Base-by-base conservation (phyloP, 2,888 invertebrate genomes). In the Eupithecia subfuscata region DNA sequence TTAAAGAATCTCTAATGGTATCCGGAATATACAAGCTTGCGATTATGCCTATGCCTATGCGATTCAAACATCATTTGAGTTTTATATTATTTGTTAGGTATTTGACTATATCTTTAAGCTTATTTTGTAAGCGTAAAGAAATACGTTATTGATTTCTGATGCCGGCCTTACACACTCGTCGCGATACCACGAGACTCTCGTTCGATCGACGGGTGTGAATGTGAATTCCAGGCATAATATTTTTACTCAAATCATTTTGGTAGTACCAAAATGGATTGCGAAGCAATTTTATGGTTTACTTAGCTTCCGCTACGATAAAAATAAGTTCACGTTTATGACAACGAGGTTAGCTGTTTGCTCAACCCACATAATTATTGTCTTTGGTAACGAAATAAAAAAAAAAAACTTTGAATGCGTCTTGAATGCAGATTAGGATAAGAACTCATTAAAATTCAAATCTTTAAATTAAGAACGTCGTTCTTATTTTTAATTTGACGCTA, bases 1-100 rank as follows among this genome's bases (percentile, higher is more conserved):
- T 90, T 94, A 92, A 91, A 95, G 92, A 88, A 90, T 85, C 92
- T 94, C 78, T 94, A 90, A 94, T 82, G 90, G 91, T 92, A 92
- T 91, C 52, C 86, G 81, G 76, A 80, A 64, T 30, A 64, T 52
- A 67, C 18, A 67, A 67, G 40, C 34, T 40, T 37, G 60, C 25
- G 60, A 60, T 60, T 25, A 60, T 60, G 60, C 60, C 25, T 60
- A 60, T 25, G 60, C 60, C 25, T 60, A 60, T 25, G 60, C 60
- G 60, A 60, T 60, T 56, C 1, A 22, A 56, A 56, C 4, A 22
- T 22, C 7, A 34, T 34, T 30, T 34, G 16, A 34, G 16, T 64
- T 30, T 64, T 7, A 64, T n/a, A n/a, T n/a, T n/a, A n/a, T n/a
- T n/a, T n/a, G n/a, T n/a, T n/a, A n/a, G n/a, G n/a, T n/a, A n/a